phyloP scores from a whole-genome alignment of 2,797 vertebrate species.

The Hylomyscus alleni region DNA sequence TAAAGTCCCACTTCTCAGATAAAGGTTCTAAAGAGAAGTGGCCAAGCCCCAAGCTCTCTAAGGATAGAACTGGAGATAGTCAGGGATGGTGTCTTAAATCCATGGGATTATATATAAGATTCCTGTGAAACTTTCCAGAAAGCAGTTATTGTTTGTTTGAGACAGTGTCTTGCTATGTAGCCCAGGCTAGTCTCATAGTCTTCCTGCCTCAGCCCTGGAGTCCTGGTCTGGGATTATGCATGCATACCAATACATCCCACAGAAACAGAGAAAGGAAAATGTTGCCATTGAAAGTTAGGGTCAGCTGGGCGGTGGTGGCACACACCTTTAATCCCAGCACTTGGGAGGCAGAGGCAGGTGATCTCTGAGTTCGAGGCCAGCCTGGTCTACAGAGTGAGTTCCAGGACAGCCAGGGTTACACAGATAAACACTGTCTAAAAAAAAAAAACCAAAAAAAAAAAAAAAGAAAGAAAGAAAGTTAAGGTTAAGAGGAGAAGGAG shows the following conservation, averaged over 20 bases:
- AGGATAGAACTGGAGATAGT: constrained; percentile 26
- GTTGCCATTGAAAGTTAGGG: constrained; percentile 20
- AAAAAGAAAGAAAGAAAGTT: too few species aligned
- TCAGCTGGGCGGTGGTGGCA: too few species aligned
- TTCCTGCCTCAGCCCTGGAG: neutral
- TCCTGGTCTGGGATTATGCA: neutral
- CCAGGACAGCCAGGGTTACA: too few species aligned
- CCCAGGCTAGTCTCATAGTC: neutral
- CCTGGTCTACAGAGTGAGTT: too few species aligned
- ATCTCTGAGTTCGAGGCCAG: too few species aligned
- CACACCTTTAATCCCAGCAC: too few species aligned
- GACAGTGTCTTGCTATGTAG: neutral
- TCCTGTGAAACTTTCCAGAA: constrained; percentile 59
- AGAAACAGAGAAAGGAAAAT: neutral
- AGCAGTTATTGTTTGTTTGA: neutral
- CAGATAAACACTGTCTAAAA: too few species aligned
- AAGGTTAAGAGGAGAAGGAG: too few species aligned
- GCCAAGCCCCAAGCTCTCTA: neutral
- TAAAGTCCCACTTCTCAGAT: neutral
- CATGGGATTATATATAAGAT: neutral
- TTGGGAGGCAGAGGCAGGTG: too few species aligned
- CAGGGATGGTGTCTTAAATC: constrained; percentile 16
- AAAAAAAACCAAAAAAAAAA: too few species aligned
- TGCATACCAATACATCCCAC: neutral
- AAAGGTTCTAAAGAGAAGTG: neutral